Conservation (phyloP, 2,113 vertebrate genomes). For the Corythoichthys haematopterus region DNA sequence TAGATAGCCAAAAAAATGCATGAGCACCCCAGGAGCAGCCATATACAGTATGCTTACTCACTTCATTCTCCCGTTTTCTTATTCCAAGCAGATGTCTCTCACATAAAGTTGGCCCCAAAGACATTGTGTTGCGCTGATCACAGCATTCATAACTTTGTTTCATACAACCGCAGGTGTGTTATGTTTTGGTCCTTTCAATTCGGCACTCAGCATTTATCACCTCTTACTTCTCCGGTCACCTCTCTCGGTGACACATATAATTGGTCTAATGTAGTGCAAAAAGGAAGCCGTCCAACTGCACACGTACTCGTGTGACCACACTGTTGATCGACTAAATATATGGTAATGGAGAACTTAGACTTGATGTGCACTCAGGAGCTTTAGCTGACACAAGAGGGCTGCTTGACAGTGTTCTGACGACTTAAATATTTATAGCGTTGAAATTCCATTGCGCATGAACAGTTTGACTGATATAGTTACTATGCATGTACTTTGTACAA, state of each 20-base stretch:
- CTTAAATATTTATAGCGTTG: slow-evolving; percentile 55
- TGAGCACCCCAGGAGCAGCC: slow-evolving; percentile 3
- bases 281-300: slow-evolving; percentile 46
- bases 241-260: slow-evolving; percentile 60
- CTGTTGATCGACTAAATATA: slow-evolving; percentile 39
- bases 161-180: slow-evolving; percentile 1
- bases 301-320: slow-evolving; percentile 41
- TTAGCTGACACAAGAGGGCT: slow-evolving; percentile 52
- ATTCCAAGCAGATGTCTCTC: slow-evolving; percentile 49
- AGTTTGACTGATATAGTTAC: slow-evolving; percentile 46
- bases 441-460: slow-evolving; percentile 46
- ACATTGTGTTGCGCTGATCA: slow-evolving; percentile 51
- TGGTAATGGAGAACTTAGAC: slow-evolving; percentile 54
- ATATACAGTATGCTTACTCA: slow-evolving; percentile 12
- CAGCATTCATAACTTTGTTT: slow-evolving; percentile 47
- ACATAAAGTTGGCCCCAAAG: slow-evolving; percentile 43
- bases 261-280: slow-evolving; percentile 63
- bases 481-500: slow-evolving; percentile 36
- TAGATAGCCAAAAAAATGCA: slow-evolving; percentile 11
- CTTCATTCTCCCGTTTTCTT: slow-evolving; percentile 16
- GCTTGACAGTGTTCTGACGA: slow-evolving; percentile 49
- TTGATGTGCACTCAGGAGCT: slow-evolving; percentile 52
- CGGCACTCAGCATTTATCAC: slow-evolving; percentile 35
- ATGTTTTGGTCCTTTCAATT: slow-evolving; percentile 5
- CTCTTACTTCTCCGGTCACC: slow-evolving; percentile 44